Conservation (phyloP, 1,140 invertebrate genomes). For the Magallana ariakensis region DNA sequence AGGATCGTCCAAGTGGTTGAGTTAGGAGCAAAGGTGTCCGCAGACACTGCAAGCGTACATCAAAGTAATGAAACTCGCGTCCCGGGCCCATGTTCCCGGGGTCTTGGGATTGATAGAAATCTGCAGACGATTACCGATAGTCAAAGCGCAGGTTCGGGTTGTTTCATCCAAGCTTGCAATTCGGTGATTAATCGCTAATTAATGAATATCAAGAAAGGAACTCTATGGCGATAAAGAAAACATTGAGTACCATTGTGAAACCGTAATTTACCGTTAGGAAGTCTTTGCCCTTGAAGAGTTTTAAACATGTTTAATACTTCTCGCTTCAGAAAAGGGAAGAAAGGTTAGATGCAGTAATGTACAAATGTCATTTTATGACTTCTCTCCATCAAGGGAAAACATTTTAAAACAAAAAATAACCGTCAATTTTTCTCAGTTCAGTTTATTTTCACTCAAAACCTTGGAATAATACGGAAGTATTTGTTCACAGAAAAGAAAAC, state of each 20-base stretch:
- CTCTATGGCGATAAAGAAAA: constrained; percentile 19
- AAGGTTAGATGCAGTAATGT: too few relatives aligned
- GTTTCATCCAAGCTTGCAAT: constrained; percentile 11
- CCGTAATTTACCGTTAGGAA: neutral
- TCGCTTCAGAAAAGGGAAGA: too few relatives aligned
- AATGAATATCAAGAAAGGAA: constrained; percentile 5
- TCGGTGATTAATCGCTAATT: constrained; percentile 15
- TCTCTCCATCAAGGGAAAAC: too few relatives aligned
- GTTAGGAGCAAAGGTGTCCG: constrained; percentile 5
- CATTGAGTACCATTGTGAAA: neutral
- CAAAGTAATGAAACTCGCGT: constrained; percentile 27
- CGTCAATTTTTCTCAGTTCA: too few relatives aligned
- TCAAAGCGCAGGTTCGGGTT: neutral
- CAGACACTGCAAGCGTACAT: constrained; percentile 6
- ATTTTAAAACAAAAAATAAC: too few relatives aligned
- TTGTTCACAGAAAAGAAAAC: too few relatives aligned
- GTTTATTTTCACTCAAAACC: too few relatives aligned
- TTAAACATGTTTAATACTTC: too few relatives aligned
- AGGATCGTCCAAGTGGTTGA: neutral
- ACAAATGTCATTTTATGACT: too few relatives aligned
- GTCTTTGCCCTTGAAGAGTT: too few relatives aligned
- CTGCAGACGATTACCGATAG: neutral
- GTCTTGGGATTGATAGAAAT: neutral
- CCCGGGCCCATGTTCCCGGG: neutral
- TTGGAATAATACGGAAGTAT: too few relatives aligned